A percentile compares a stretch with the other conserved stretches of the same genome.
These are phyloP conservation scores for Periplaneta americana DNA, from an alignment of 1,140 invertebrate species.

Conservation along the genomic window DNA sequence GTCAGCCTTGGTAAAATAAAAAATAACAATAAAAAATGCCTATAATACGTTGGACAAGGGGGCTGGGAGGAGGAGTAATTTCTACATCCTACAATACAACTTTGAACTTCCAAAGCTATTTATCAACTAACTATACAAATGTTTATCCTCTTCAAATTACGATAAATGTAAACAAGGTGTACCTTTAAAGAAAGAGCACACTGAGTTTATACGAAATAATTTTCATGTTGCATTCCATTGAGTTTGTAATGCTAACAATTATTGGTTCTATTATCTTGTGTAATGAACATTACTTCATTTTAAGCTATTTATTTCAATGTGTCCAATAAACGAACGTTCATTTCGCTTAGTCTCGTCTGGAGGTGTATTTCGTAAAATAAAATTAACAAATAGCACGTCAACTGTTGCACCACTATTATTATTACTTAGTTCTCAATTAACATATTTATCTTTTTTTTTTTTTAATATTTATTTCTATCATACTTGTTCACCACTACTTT, in stretches of 20 bases:
- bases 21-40: background rate
- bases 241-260: background rate
- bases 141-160: slow-evolving; percentile 15
- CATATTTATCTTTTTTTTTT: background rate
- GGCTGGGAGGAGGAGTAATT: background rate
- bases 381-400: slow-evolving; percentile 16
- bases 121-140: slow-evolving; percentile 21
- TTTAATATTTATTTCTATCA: slow-evolving; percentile 3
- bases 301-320: background rate
- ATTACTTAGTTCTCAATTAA: background rate
- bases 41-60: slow-evolving; percentile 8
- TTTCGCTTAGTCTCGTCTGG: background rate
- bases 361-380: slow-evolving; percentile 6
- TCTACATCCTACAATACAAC: slow-evolving; percentile 8
- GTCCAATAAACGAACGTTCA: background rate
- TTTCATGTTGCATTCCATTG: background rate
- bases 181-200: slow-evolving; percentile 12
- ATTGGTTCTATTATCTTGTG: background rate
- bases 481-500: background rate
- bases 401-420: slow-evolving; percentile 11
- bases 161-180: slow-evolving; percentile 19
- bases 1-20: background rate
- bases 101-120: slow-evolving; percentile 14
- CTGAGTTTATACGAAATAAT: background rate
- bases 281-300: background rate